A percentile compares a stretch with the other conserved stretches of the same genome.
These are phyloP conservation scores for Lycopodina hypogea DNA, from an alignment of 37 sponge, comb jelly and placozoan species.

Conservation along the genomic window DNA sequence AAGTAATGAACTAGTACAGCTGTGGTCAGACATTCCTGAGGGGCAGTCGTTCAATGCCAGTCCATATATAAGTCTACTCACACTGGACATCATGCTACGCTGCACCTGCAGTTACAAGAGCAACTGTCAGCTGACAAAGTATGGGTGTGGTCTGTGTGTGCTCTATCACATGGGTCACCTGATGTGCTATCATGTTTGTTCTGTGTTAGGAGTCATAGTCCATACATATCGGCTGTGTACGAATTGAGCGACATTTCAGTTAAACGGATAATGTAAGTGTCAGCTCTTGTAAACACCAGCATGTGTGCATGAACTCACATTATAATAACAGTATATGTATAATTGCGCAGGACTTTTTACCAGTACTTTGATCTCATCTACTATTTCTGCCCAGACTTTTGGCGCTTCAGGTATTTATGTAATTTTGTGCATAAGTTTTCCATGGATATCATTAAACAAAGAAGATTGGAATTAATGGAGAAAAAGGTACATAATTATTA, in stretches of 20 bases:
- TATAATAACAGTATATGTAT: too few species aligned
- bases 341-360: slow-evolving; percentile 42
- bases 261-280: slow-evolving; percentile 49
- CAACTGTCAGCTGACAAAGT: slow-evolving; percentile 72
- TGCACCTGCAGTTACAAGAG: slow-evolving; percentile 79
- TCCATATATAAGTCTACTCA: slow-evolving; percentile 63
- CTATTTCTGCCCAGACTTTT: slow-evolving; percentile 34
- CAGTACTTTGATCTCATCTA: slow-evolving; percentile 64
- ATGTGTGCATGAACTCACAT: too few species aligned
- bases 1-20: slow-evolving; percentile 22
- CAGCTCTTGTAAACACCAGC: background rate
- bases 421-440: slow-evolving; percentile 71
- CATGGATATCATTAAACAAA: slow-evolving; percentile 58
- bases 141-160: background rate
- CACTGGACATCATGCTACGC: slow-evolving; percentile 85
- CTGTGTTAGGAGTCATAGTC: slow-evolving; percentile 30
- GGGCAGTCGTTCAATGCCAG: slow-evolving; percentile 53
- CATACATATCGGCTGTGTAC: slow-evolving; percentile 48
- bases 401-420: slow-evolving; percentile 36
- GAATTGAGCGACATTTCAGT: slow-evolving; percentile 33
- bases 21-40: slow-evolving; percentile 42
- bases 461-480: slow-evolving; percentile 38
- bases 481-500: slow-evolving; percentile 22
- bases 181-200: background rate
- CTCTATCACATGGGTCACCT: background rate